Conservation (phyloP, 30 jellyfish, hydroid and myxozoan genomes). For the Aurelia coerulea region DNA sequence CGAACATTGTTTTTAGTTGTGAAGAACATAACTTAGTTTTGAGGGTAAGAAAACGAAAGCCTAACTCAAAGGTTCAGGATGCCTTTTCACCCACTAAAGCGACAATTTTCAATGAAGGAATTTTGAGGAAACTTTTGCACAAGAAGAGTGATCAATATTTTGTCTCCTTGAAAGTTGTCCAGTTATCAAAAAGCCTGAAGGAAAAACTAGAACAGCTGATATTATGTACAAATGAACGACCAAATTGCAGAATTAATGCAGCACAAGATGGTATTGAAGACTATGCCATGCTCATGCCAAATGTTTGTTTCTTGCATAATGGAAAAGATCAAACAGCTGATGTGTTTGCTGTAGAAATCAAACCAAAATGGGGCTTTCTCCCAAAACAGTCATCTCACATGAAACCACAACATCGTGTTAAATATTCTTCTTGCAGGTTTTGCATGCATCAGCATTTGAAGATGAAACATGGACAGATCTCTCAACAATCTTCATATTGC, state of each 20-base stretch:
- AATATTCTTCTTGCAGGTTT: conserved; percentile 59
- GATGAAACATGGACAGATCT: conserved; percentile 32
- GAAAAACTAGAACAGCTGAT: not conserved
- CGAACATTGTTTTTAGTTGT: conserved; percentile 61
- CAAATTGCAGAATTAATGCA: conserved; percentile 20
- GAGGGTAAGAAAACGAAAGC: conserved; percentile 51
- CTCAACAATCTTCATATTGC: conserved; percentile 57
- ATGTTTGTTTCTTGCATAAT: conserved; percentile 41
- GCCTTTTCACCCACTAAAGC: not conserved
- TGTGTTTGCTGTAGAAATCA: conserved; percentile 74
- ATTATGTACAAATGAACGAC: not conserved
- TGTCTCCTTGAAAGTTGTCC: conserved; percentile 2
- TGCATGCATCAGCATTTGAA: conserved; percentile 82
- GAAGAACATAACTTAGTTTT: conserved; percentile 21
- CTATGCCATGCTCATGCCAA: conserved; percentile 41
- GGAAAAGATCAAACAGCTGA: not conserved
- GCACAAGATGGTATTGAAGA: not conserved
- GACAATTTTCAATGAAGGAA: not conserved
- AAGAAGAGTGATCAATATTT: conserved; percentile 23
- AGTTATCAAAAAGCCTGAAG: not conserved
- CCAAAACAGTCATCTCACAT: conserved; percentile 12
- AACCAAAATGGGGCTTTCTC: conserved; percentile 94
- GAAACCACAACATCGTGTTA: conserved; percentile 3
- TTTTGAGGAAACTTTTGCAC: conserved; percentile 25
- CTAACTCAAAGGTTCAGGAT: not conserved